phyloP scores from a whole-genome alignment of 2,888 invertebrate species.

The Lasioglossum villosulum region DNA sequence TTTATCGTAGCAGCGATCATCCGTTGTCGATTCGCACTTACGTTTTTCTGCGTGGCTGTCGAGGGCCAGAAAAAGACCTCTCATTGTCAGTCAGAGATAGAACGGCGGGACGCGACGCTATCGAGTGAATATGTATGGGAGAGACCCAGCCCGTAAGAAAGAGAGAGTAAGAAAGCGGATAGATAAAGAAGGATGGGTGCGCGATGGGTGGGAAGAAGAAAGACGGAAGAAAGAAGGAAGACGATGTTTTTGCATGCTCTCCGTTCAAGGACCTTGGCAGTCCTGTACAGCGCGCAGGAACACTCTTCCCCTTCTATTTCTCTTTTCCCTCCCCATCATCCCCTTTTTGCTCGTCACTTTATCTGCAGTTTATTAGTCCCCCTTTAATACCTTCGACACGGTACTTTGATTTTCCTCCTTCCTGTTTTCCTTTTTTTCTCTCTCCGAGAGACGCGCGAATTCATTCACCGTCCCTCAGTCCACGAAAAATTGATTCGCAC shows the following conservation, averaged over 20 bases:
- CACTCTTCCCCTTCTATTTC: slow-evolving; percentile 48
- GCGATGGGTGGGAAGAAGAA: background rate
- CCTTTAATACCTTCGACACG: slow-evolving; percentile 11
- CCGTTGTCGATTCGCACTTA: slow-evolving; percentile 56
- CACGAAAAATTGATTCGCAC: background rate
- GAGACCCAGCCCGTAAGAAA: background rate
- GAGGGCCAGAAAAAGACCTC: slow-evolving; percentile 12
- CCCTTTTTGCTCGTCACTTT: background rate
- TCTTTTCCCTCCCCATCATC: slow-evolving; percentile 46
- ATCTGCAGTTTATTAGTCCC: slow-evolving; percentile 35
- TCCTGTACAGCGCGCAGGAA: background rate
- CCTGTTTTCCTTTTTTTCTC: slow-evolving; percentile 12
- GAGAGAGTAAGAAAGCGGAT: background rate
- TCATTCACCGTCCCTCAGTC: background rate
- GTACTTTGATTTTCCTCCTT: slow-evolving; percentile 40
- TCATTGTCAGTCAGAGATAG: slow-evolving; percentile 6
- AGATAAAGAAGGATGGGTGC: background rate
- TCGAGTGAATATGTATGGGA: slow-evolving; percentile 40
- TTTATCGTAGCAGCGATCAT: slow-evolving; percentile 50
- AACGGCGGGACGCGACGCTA: slow-evolving; percentile 23
- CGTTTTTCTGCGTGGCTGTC: slow-evolving; percentile 50
- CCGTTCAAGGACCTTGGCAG: slow-evolving; percentile 15
- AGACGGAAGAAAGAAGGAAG: slow-evolving; percentile 21
- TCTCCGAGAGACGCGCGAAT: background rate
- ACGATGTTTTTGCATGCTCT: slow-evolving; percentile 47